Conservation (phyloP, 2,797 vertebrate species). For the Thamnophis elegans region DNA sequence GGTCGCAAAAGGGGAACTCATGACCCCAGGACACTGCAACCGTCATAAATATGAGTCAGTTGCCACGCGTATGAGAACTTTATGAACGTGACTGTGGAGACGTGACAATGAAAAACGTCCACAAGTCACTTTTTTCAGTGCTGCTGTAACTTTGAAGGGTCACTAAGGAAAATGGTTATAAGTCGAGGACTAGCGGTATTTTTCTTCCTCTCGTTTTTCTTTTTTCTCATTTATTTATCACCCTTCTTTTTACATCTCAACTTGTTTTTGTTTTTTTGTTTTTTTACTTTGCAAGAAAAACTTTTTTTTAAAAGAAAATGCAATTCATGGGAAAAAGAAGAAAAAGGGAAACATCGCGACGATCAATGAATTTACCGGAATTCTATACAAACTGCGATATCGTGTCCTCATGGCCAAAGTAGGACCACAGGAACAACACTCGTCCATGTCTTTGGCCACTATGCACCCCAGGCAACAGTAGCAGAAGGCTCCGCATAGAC, state of each 20-base stretch:
- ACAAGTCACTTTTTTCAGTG: not conserved
- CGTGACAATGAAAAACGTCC: not conserved
- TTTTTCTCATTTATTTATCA: not conserved
- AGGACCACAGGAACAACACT: slow-evolving; percentile 79
- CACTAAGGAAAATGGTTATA: not conserved
- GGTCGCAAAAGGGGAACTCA: not conserved
- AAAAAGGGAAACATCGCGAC: too few relatives aligned
- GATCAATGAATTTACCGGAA: slow-evolving; percentile 69
- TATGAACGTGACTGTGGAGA: not conserved
- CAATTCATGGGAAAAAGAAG: not conserved
- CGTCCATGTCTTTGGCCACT: slow-evolving; percentile 77
- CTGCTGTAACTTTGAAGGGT: not conserved
- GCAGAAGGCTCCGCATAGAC: slow-evolving; percentile 72
- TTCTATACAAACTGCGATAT: slow-evolving; percentile 82
- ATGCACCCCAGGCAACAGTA: slow-evolving; percentile 67
- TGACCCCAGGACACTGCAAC: not conserved
- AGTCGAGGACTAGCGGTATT: not conserved
- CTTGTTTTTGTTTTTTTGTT: not conserved
- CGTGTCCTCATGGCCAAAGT: slow-evolving; percentile 76
- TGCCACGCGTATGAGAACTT: not conserved
- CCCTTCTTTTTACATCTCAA: not conserved
- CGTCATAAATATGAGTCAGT: not conserved
- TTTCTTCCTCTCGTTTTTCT: not conserved
- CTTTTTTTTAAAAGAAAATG: not conserved
- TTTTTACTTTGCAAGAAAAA: not conserved